A percentile compares a stretch with the other conserved stretches of the same genome.
Conservation (phyloP, 1,140 invertebrate species). For the Cephus cinctus region DNA sequence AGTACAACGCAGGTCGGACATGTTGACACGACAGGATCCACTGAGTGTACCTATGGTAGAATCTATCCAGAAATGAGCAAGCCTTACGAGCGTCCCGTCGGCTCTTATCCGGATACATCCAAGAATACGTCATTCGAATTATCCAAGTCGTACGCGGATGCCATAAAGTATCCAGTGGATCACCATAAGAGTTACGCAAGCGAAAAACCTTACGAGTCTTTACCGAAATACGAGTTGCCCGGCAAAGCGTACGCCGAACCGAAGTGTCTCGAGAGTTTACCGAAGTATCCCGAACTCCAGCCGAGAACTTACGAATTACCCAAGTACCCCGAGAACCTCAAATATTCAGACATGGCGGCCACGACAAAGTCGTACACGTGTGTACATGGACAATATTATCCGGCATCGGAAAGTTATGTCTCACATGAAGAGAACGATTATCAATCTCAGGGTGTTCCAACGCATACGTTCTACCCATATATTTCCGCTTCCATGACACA, state of each 20-base stretch:
- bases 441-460: slow-evolving; percentile 35
- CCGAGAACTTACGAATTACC: slow-evolving; percentile 29
- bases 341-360: slow-evolving; percentile 31
- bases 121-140: background rate
- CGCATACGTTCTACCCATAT: slow-evolving; percentile 49
- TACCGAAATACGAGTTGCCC: slow-evolving; percentile 31
- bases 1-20: slow-evolving; percentile 9
- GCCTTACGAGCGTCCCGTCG: slow-evolving; percentile 34
- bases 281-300: slow-evolving; percentile 36
- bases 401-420: slow-evolving; percentile 35
- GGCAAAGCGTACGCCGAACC: slow-evolving; percentile 34
- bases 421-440: slow-evolving; percentile 45
- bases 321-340: slow-evolving; percentile 40
- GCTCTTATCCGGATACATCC: background rate
- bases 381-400: slow-evolving; percentile 45
- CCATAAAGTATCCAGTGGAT: slow-evolving; percentile 33
- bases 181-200: slow-evolving; percentile 13
- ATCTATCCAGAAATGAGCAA: slow-evolving; percentile 37
- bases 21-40: slow-evolving; percentile 23
- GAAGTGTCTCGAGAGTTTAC: slow-evolving; percentile 25
- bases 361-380: slow-evolving; percentile 39
- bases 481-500: slow-evolving; percentile 46
- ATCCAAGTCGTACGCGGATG: slow-evolving; percentile 25
- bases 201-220: slow-evolving; percentile 25
- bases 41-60: slow-evolving; percentile 42